These are phyloP conservation scores for Nephrotoma guestfalica DNA, from an alignment of 2,888 invertebrate genomes.

Conservation along the genomic window DNA sequence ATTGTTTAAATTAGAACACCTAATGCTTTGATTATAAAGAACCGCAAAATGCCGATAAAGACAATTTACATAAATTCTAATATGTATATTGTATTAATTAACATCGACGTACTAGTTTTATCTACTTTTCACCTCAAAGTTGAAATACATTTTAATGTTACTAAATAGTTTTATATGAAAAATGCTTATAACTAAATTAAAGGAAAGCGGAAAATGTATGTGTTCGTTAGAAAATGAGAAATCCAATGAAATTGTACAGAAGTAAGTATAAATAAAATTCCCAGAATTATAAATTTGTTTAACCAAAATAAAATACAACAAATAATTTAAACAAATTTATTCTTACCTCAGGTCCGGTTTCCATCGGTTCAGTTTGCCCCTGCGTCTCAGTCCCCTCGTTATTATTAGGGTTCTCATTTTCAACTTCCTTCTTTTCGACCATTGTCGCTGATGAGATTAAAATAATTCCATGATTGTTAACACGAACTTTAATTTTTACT, in stretches of 20 bases:
- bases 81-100: neutral
- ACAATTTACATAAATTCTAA: neutral
- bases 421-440: conserved; percentile 54
- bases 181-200: neutral
- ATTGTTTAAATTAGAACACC: no score
- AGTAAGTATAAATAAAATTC: neutral
- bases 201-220: neutral
- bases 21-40: no score
- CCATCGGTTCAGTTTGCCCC: conserved; percentile 30
- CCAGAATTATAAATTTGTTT: neutral
- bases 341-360: conserved; percentile 37
- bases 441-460: conserved; percentile 74
- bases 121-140: neutral
- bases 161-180: neutral
- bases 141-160: neutral
- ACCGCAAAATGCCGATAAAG: neutral
- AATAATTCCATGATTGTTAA: conserved; percentile 89
- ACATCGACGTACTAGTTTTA: neutral
- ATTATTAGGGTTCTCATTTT: conserved; percentile 24
- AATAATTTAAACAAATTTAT: neutral
- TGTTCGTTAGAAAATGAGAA: neutral
- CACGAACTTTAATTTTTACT: conserved; percentile 88
- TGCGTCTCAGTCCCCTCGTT: conserved; percentile 26
- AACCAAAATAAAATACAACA: neutral
- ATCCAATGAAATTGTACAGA: neutral